A percentile compares a stretch with the other conserved stretches of the same genome.
phyloP scores from a whole-genome alignment of 2,888 invertebrate species.

The Dolomedes plantarius region DNA sequence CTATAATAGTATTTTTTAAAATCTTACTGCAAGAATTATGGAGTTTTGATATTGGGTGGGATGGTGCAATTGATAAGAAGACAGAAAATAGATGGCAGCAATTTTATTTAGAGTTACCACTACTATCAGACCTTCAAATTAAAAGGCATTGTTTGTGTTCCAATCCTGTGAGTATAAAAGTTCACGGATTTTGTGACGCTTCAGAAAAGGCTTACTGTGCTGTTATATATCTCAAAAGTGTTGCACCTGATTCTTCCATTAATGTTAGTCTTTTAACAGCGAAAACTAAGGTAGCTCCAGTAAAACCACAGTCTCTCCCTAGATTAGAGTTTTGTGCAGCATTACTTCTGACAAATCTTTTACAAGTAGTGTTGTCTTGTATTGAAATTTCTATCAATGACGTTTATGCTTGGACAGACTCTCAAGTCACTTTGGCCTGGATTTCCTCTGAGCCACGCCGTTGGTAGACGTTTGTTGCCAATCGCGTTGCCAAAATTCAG shows the following conservation, averaged over 20 bases:
- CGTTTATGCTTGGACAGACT: conserved; percentile 71
- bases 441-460: conserved; percentile 42
- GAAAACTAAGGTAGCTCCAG: conserved; percentile 73
- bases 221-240: not conserved
- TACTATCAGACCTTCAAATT: not conserved
- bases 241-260: not conserved
- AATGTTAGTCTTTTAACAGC: conserved; percentile 37
- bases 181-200: conserved; percentile 22
- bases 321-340: conserved; percentile 72
- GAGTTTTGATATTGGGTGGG: not conserved
- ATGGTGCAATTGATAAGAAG: not conserved
- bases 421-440: conserved; percentile 72
- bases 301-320: conserved; percentile 73
- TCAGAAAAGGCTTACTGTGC: not conserved
- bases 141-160: not conserved
- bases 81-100: not conserved
- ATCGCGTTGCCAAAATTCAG: too few species aligned
- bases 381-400: not conserved
- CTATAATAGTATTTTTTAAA: not conserved
- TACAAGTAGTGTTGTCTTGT: not conserved
- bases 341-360: conserved; percentile 14
- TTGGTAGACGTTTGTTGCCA: conserved; percentile 73
- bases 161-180: not conserved
- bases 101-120: not conserved
- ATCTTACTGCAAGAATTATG: conserved; percentile 14